A percentile compares a stretch with the other conserved stretches of the same genome.
phyloP scores from a whole-genome alignment of 2,797 vertebrate species.

The Sebastolobus altivelis region DNA sequence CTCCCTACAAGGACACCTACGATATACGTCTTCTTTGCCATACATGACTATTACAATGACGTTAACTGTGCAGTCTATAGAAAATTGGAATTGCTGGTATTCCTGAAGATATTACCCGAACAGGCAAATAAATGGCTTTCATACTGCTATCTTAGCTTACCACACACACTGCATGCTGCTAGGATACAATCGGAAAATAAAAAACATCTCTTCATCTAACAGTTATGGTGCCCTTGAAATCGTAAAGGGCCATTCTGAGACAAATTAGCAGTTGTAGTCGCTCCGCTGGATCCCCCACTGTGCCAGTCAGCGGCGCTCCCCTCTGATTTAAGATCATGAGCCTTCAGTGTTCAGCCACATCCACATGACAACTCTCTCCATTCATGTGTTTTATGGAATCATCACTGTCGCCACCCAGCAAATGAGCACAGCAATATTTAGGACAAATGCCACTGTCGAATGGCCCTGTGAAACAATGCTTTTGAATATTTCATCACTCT shows the following conservation, averaged over 20 bases:
- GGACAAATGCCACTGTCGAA: constrained; percentile 69
- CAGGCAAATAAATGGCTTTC: constrained; percentile 44
- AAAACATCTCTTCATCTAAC: constrained; percentile 79
- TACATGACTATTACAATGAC: constrained; percentile 40
- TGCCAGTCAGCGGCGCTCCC: constrained; percentile 68
- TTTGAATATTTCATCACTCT: constrained; percentile 78
- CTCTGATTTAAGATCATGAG: constrained; percentile 86
- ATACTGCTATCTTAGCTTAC: constrained; percentile 41
- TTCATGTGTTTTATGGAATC: constrained; percentile 86
- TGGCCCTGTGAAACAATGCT: constrained; percentile 68
- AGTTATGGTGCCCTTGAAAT: constrained; percentile 81
- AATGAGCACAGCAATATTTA: constrained; percentile 78
- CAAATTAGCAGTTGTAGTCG: constrained; percentile 79
- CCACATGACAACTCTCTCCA: constrained; percentile 82
- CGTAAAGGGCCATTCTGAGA: constrained; percentile 78
- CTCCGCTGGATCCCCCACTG: constrained; percentile 66
- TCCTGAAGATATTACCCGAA: constrained; percentile 45
- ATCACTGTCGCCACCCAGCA: constrained; percentile 75
- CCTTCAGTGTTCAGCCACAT: constrained; percentile 72
- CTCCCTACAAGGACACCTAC: constrained; percentile 24
- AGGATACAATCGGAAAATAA: constrained; percentile 51
- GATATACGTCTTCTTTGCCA: constrained; percentile 22
- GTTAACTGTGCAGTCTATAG: constrained; percentile 63
- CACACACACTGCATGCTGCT: constrained; percentile 33
- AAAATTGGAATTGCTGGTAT: constrained; percentile 64